Evolutionary conservation across 2,888 invertebrate genomes (phyloP).

Genomic region (Panopea generosa): DNA sequence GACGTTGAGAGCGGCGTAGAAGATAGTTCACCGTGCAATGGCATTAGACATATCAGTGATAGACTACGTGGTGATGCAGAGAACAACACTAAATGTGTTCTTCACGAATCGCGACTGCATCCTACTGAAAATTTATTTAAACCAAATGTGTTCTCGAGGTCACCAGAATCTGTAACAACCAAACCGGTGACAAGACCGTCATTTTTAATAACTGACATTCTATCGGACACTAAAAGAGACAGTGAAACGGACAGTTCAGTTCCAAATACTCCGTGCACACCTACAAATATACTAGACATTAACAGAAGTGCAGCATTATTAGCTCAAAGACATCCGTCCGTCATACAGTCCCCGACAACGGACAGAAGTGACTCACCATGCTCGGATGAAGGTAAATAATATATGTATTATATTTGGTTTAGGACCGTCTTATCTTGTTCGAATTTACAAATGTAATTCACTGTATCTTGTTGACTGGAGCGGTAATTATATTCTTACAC

Average conservation of each 20-base stretch:
- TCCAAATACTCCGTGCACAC: slow-evolving; percentile 39
- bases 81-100: no score
- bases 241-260: slow-evolving; percentile 17
- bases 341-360: slow-evolving; percentile 32
- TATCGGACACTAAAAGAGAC: slow-evolving; percentile 54
- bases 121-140: no score
- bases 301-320: slow-evolving; percentile 39
- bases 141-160: no score
- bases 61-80: slow-evolving; percentile 1
- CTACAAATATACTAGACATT: slow-evolving; percentile 31
- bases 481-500: no score
- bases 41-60: not conserved
- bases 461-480: no score
- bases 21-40: not conserved
- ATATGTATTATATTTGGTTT: no score
- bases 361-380: slow-evolving; percentile 39
- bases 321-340: slow-evolving; percentile 20
- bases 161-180: not conserved
- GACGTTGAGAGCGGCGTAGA: slow-evolving; percentile 32
- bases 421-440: no score
- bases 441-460: no score
- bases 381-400: slow-evolving; percentile 60
- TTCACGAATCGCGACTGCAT: no score
- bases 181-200: slow-evolving; percentile 60
- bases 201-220: slow-evolving; percentile 73